A percentile compares a stretch with the other conserved stretches of the same genome.
These are phyloP conservation scores for Sympetrum striolatum DNA, from an alignment of 2,888 invertebrate species.

Conservation along the genomic window DNA sequence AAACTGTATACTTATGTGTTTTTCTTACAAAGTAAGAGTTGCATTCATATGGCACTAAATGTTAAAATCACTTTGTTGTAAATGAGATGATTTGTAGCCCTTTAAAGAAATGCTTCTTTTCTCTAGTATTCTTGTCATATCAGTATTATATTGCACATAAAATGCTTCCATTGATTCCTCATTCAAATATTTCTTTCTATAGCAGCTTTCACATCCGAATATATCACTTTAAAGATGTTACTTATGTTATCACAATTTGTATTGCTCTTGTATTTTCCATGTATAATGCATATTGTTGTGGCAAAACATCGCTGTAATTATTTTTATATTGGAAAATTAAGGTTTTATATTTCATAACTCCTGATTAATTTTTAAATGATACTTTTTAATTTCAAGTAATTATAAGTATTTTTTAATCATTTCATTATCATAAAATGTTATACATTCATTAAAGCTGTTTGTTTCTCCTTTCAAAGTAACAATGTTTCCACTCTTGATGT, in stretches of 20 bases:
- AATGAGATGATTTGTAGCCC: conserved; percentile 3
- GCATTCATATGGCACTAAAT: not conserved
- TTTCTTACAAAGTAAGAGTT: conserved; percentile 38
- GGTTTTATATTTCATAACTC: too few relatives aligned
- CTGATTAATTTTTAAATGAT: too few relatives aligned
- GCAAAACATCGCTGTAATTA: too few relatives aligned
- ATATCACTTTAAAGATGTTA: not conserved
- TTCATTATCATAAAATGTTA: too few relatives aligned
- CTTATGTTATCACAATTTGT: not conserved
- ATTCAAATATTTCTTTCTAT: not conserved
- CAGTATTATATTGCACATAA: conserved; percentile 26
- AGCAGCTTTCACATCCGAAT: not conserved
- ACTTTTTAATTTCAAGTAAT: too few relatives aligned
- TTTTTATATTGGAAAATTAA: too few relatives aligned
- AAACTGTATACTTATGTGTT: conserved; percentile 32
- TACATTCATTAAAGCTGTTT: too few relatives aligned
- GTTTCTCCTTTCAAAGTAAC: too few relatives aligned
- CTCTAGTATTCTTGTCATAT: conserved; percentile 8
- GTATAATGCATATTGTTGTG: too few relatives aligned
- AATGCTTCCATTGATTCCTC: conserved; percentile 2
- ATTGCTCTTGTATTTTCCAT: too few relatives aligned
- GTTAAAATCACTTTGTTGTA: conserved; percentile 4
- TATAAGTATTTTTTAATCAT: too few relatives aligned
- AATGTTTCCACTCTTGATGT: too few relatives aligned
- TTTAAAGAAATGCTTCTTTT: conserved; percentile 5